Percentiles rank a stretch among this genome's conserved stretches.
phyloP scores from a whole-genome alignment of 2,797 vertebrate genomes.

The Sorex maritimensis region DNA sequence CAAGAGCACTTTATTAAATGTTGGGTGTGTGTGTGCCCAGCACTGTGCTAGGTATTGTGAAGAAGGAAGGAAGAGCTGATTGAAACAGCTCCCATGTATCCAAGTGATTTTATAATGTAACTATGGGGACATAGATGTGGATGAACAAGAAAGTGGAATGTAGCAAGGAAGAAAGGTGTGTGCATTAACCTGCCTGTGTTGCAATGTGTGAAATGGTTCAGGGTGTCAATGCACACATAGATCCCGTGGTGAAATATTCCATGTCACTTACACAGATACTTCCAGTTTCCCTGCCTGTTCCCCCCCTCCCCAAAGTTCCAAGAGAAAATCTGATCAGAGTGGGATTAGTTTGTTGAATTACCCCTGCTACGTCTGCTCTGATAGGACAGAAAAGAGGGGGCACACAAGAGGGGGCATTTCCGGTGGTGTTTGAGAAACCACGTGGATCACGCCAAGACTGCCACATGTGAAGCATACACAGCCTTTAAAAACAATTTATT shows the following conservation, averaged over 20 bases:
- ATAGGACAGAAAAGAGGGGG: background rate
- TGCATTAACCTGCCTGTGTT: background rate
- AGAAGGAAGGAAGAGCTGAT: constrained; percentile 34
- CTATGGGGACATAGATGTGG: background rate
- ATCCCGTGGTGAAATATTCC: background rate
- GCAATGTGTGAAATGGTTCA: background rate
- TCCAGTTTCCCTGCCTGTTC: background rate
- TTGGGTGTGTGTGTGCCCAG: background rate
- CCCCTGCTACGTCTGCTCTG: constrained; percentile 1
- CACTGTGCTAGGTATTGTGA: constrained; percentile 31
- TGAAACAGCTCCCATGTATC: background rate
- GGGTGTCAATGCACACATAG: background rate
- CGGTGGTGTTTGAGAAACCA: too few species aligned
- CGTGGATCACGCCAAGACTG: too few species aligned
- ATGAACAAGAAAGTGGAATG: background rate
- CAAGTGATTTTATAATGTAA: constrained; percentile 6
- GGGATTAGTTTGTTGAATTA: constrained; percentile 6
- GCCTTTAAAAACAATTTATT: too few species aligned
- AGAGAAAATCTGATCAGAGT: constrained; percentile 53
- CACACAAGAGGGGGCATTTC: background rate
- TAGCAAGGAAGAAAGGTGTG: background rate
- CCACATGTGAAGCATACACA: too few species aligned
- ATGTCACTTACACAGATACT: background rate
- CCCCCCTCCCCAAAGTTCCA: background rate
- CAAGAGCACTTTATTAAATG: background rate